Evolutionary conservation across 2,113 vertebrate species (phyloP).

Genomic region (Rhineura floridana): DNA sequence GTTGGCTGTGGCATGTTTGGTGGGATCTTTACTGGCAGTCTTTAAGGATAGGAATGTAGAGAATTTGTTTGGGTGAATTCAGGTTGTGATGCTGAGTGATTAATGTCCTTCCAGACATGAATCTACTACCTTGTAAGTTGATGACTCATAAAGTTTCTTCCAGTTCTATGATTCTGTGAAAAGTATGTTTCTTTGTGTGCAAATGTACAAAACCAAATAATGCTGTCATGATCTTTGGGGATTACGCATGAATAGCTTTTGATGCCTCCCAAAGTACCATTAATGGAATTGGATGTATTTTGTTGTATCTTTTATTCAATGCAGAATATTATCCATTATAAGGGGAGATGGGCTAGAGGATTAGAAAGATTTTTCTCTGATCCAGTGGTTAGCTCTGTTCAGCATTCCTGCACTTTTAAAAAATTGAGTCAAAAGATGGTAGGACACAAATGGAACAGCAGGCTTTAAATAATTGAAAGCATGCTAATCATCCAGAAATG

Average conservation of each 20-base stretch:
- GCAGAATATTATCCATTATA: background rate
- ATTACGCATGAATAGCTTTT: background rate
- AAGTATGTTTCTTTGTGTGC: background rate
- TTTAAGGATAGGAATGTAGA: background rate
- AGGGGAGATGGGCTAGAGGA: constrained; percentile 3
- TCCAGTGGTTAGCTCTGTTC: accelerated
- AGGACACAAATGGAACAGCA: constrained; percentile 34
- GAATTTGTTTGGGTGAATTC: background rate
- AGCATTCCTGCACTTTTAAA: background rate
- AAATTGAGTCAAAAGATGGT: constrained; percentile 27
- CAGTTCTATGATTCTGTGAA: background rate
- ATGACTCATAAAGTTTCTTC: background rate
- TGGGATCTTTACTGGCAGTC: background rate
- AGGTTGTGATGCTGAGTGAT: background rate
- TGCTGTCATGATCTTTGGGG: background rate
- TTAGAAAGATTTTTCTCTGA: background rate
- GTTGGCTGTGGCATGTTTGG: background rate
- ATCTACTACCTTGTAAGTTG: background rate
- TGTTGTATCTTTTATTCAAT: background rate
- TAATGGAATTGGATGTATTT: background rate
- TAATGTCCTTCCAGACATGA: background rate
- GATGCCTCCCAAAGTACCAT: background rate
- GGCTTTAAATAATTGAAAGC: constrained; percentile 53
- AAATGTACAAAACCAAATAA: background rate
- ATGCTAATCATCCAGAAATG: constrained; percentile 48